Conservation (phyloP, 2,888 invertebrate genomes). For the Drosophila atroscutellata region DNA sequence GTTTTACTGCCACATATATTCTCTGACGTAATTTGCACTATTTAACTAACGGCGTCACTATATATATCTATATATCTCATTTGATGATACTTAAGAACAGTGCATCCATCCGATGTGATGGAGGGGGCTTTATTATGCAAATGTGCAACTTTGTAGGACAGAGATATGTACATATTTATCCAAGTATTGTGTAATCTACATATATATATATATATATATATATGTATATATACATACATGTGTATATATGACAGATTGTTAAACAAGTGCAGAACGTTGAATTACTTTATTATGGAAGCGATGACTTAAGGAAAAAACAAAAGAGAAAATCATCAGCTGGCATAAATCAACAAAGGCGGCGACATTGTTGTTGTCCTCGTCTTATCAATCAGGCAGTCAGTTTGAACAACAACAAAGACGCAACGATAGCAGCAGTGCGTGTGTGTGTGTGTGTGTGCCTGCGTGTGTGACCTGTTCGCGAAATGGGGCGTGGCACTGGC, state of each 20-base stretch:
- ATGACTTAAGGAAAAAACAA: conserved; percentile 38
- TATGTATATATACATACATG: background rate
- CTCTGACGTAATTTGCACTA: background rate
- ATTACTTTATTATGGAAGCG: conserved; percentile 31
- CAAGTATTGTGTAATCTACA: background rate
- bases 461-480: conserved; percentile 8
- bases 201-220: background rate
- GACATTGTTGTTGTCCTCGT: conserved; percentile 24
- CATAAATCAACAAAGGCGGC: conserved; percentile 42
- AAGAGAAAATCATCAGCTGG: conserved; percentile 47
- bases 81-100: background rate
- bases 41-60: background rate
- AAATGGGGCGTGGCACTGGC: conserved; percentile 36
- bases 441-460: background rate
- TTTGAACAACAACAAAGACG: conserved; percentile 36
- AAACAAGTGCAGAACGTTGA: conserved; percentile 12
- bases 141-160: conserved; percentile 9
- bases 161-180: conserved; percentile 4
- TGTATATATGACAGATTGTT: conserved; percentile 18
- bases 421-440: conserved; percentile 46
- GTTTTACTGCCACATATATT: background rate
- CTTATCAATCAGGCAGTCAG: conserved; percentile 45
- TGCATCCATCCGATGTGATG: conserved; percentile 7
- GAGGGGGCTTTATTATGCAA: background rate
- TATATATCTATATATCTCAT: background rate